Conservation (phyloP, 2,888 invertebrate genomes). For the Hypercompe scribonia region DNA sequence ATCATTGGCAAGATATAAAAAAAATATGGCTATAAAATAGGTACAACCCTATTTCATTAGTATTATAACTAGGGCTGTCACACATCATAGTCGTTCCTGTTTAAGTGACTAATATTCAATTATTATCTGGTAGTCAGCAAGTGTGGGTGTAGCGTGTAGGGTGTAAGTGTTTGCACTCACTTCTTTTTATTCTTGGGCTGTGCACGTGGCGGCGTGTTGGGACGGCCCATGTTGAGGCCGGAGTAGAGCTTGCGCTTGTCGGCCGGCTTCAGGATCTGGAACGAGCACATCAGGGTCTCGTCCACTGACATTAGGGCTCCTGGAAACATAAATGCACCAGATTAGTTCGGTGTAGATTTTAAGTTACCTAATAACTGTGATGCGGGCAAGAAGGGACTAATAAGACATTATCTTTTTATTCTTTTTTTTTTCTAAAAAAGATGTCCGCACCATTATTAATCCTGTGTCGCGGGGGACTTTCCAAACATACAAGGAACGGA, state of each 20-base stretch:
- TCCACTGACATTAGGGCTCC: constrained; percentile 99
- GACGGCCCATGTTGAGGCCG: constrained; percentile 97
- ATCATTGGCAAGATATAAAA: background rate
- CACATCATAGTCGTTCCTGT: background rate
- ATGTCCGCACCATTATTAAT: too few relatives aligned
- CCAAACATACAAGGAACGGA: too few relatives aligned
- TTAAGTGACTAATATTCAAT: background rate
- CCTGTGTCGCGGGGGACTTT: too few relatives aligned
- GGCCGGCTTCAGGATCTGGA: constrained; percentile 98
- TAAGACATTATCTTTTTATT: too few relatives aligned
- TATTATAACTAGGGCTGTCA: background rate
- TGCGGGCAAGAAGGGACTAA: too few relatives aligned
- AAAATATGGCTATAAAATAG: background rate
- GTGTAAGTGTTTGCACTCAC: constrained; percentile 84
- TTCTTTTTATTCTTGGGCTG: constrained; percentile 98
- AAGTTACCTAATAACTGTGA: too few relatives aligned
- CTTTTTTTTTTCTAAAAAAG: too few relatives aligned
- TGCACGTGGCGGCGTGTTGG: constrained; percentile 98
- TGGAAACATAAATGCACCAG: constrained; percentile 55
- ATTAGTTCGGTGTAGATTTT: background rate
- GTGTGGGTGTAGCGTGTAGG: constrained; percentile 4
- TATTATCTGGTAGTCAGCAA: background rate
- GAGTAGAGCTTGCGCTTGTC: constrained; percentile 99
- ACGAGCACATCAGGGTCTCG: constrained; percentile 99
- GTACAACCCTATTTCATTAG: background rate